Conservation (phyloP, 2,113 vertebrate species). For the Megaceryle maxima region DNA sequence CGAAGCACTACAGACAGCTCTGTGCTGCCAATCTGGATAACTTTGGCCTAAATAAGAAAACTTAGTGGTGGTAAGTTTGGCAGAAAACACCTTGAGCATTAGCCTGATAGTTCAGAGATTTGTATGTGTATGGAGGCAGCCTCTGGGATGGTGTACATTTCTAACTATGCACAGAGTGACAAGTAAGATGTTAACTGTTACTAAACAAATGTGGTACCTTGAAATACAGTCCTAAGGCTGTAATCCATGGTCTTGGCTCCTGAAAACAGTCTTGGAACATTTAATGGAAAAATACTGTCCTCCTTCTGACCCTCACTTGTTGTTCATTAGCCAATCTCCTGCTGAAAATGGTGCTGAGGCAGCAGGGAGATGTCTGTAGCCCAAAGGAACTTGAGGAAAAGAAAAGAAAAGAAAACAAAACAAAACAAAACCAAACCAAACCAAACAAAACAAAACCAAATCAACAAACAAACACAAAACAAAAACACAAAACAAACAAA, state of each 20-base stretch:
- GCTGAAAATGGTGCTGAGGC: neutral
- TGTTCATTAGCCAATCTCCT: neutral
- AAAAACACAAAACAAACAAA: too few species aligned
- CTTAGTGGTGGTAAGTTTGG: neutral
- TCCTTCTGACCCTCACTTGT: neutral
- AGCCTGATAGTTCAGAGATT: neutral
- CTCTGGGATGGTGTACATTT: neutral
- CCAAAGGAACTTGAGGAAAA: neutral
- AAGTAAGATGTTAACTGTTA: neutral
- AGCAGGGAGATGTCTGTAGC: neutral
- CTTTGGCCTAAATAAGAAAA: neutral
- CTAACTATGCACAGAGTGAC: neutral
- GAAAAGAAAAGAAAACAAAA: neutral
- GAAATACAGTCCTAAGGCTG: neutral
- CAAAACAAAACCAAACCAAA: too few species aligned
- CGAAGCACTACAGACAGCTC: neutral
- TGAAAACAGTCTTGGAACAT: neutral
- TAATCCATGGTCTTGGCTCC: neutral
- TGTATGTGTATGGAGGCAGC: neutral
- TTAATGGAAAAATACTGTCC: neutral
- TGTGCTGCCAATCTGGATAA: neutral
- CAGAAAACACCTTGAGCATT: neutral
- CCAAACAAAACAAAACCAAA: too few species aligned
- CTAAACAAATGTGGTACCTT: neutral
- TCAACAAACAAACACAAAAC: too few species aligned